Percentiles rank a stretch among this genome's conserved stretches.
Evolutionary conservation across 2,797 vertebrate species (phyloP).

Genomic region (Cossypha dichroa): DNA sequence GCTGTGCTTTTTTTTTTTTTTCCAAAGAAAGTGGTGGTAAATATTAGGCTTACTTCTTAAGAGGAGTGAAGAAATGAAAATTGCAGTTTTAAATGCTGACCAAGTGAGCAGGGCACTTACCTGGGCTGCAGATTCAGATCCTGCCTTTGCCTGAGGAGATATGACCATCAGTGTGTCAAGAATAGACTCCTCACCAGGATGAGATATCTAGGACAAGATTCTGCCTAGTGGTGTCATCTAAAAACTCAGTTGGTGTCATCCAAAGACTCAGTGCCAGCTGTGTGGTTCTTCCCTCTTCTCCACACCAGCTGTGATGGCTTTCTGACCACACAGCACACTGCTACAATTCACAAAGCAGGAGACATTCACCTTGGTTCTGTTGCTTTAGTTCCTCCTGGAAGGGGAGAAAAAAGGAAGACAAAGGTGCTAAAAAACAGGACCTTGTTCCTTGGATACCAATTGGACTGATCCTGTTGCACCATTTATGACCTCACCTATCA

Average conservation of each 20-base stretch:
- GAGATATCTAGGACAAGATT: not conserved
- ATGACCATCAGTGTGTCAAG: not conserved
- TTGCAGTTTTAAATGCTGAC: not conserved
- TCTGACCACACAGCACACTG: not conserved
- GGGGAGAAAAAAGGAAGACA: not conserved
- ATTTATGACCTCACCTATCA: not conserved
- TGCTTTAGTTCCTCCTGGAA: not conserved
- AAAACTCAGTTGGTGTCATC: not conserved
- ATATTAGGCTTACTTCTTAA: not conserved
- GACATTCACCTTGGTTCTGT: not conserved
- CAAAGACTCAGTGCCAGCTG: not conserved
- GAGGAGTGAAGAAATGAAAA: not conserved
- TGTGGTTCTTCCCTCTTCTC: not conserved
- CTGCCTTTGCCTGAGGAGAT: not conserved
- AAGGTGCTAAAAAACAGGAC: not conserved
- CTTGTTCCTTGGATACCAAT: not conserved
- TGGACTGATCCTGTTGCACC: not conserved
- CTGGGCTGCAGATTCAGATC: not conserved
- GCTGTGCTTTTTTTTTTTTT: fast-evolving
- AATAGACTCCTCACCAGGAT: not conserved
- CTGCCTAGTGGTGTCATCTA: not conserved
- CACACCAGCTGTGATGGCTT: not conserved
- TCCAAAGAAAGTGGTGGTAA: not conserved
- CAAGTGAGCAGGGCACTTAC: not conserved
- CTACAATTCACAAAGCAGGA: not conserved